Percentiles rank a stretch among this genome's conserved stretches.
Conservation (phyloP, 2,113 vertebrate genomes). For the Axis porcinus region DNA sequence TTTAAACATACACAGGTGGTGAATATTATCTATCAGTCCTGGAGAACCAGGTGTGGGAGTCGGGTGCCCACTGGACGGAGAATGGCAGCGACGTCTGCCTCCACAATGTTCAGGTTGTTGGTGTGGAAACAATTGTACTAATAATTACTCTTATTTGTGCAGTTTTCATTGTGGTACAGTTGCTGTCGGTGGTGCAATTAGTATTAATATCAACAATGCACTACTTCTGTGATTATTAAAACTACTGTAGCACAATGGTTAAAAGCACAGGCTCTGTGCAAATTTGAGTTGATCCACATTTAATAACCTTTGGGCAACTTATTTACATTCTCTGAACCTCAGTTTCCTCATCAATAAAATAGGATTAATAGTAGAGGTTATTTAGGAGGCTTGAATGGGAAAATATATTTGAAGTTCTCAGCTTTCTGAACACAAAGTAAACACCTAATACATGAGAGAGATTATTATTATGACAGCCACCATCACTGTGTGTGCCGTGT, state of each 20-base stretch:
- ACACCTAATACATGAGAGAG: background rate
- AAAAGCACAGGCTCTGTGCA: background rate
- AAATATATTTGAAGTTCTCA: background rate
- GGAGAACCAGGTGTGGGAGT: background rate
- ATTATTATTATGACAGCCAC: background rate
- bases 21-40: conserved; percentile 58
- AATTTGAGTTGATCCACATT: background rate
- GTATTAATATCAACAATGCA: background rate
- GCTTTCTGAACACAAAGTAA: background rate
- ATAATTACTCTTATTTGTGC: background rate
- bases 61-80: conserved; percentile 54
- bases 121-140: background rate
- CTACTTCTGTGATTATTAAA: background rate
- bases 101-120: background rate
- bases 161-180: background rate
- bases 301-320: background rate
- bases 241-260: background rate
- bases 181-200: background rate
- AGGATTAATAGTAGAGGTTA: background rate
- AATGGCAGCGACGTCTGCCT: background rate
- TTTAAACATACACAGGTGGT: conserved; percentile 60
- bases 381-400: background rate
- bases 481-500: fast-evolving
- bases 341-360: background rate
- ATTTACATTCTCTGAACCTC: background rate